Evolutionary conservation across 92 coral and sea anemone species (phyloP).

Genomic region (Epizoanthus stellaris): DNA sequence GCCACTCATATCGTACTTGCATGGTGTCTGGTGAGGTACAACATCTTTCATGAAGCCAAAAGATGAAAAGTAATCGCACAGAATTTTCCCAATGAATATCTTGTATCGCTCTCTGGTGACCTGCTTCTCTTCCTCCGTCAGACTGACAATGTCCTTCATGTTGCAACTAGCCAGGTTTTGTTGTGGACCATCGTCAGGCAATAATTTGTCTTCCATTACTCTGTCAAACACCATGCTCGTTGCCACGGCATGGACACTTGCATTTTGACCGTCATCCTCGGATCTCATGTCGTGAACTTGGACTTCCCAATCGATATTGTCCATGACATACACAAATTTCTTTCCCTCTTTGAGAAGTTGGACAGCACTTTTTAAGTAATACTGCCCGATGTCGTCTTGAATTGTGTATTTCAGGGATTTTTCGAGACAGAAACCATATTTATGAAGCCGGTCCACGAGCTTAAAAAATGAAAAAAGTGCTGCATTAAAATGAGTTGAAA

Average conservation of each 20-base stretch:
- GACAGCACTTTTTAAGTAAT: constrained; percentile 57
- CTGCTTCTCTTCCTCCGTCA: constrained; percentile 48
- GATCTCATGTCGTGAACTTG: constrained; percentile 67
- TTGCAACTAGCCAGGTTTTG: constrained; percentile 43
- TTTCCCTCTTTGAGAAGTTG: constrained; percentile 47
- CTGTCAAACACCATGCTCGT: constrained; percentile 71
- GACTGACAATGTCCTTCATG: constrained; percentile 50
- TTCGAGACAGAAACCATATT: constrained; percentile 52
- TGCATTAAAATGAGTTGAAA: too few species aligned
- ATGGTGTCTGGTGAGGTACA: neutral
- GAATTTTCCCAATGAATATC: constrained; percentile 58
- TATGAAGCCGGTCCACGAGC: constrained; percentile 55
- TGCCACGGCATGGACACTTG: constrained; percentile 74
- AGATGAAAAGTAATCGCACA: constrained; percentile 46
- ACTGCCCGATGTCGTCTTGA: constrained; percentile 56
- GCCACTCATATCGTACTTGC: too few species aligned
- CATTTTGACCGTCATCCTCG: constrained; percentile 61
- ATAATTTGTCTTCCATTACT: constrained; percentile 33
- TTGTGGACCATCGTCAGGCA: constrained; percentile 58
- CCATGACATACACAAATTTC: constrained; percentile 56
- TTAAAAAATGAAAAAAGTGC: neutral
- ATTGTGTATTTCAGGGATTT: constrained; percentile 47
- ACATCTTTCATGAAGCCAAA: constrained; percentile 52
- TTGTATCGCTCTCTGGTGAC: constrained; percentile 63
- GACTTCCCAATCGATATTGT: constrained; percentile 62